Evolutionary conservation across 2,797 vertebrate species (phyloP).

Genomic region (Peromyscus nudipes): DNA sequence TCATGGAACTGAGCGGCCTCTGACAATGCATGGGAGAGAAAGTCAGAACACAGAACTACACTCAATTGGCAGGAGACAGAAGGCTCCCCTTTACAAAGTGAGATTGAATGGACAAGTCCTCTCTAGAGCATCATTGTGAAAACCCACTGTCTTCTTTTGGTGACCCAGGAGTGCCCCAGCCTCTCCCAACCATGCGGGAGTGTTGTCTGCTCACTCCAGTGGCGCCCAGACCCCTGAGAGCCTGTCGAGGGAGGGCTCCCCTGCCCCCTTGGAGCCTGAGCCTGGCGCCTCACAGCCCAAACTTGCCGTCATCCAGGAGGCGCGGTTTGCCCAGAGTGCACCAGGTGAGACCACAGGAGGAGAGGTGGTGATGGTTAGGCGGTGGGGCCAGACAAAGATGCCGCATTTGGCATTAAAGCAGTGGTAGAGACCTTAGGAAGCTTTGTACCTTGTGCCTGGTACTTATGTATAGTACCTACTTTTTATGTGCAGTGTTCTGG

Average conservation of each 20-base stretch:
- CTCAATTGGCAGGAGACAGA: constrained; percentile 61
- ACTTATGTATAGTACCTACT: no score
- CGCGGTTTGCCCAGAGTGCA: constrained; percentile 96
- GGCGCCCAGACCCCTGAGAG: constrained; percentile 98
- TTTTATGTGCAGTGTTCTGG: neutral
- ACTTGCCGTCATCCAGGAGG: constrained; percentile 97
- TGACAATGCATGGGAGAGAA: neutral
- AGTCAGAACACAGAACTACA: constrained; percentile 25
- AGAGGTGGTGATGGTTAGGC: neutral
- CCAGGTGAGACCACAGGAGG: constrained; percentile 89
- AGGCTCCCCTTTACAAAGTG: constrained; percentile 74
- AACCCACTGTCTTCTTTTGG: constrained; percentile 78
- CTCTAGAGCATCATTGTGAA: neutral
- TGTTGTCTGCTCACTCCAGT: constrained; percentile 96
- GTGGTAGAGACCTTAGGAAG: fast-evolving
- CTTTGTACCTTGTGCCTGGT: neutral
- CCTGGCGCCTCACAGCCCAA: constrained; percentile 94
- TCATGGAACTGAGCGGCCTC: constrained; percentile 3
- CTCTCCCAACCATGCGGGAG: constrained; percentile 97
- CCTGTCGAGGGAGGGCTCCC: constrained; percentile 97
- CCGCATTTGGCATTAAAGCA: neutral
- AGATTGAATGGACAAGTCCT: no score
- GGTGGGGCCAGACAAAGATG: no score
- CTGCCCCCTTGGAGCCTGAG: constrained; percentile 94
- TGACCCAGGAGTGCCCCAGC: constrained; percentile 96